Evolutionary conservation across 2,888 invertebrate species (phyloP).

Genomic region (Melanchra persicariae): DNA sequence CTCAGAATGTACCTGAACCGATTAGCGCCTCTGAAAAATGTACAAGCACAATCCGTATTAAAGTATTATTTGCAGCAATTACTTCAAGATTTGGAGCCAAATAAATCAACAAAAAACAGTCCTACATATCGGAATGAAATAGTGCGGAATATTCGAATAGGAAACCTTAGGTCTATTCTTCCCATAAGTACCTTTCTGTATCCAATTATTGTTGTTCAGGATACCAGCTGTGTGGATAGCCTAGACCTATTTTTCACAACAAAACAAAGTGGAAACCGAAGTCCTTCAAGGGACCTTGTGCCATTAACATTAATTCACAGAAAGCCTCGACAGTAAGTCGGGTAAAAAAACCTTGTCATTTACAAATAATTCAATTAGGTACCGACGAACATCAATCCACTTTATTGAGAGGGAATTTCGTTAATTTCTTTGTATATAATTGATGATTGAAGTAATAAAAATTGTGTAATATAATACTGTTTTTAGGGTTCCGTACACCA

Average conservation of each 20-base stretch:
- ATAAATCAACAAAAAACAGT: too few relatives aligned
- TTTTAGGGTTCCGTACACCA: too few relatives aligned
- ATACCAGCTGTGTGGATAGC: background rate
- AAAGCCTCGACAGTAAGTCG: conserved; percentile 22
- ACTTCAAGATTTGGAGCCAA: too few relatives aligned
- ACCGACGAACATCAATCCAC: conserved; percentile 16
- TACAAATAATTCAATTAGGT: conserved; percentile 32
- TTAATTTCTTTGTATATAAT: background rate
- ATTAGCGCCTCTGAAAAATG: background rate
- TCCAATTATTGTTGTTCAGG: background rate
- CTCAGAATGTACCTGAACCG: background rate
- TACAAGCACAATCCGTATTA: background rate
- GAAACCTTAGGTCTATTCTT: background rate
- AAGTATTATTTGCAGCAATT: background rate
- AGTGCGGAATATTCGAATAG: background rate
- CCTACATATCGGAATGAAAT: background rate
- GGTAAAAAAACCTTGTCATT: conserved; percentile 27
- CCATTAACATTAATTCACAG: conserved; percentile 31
- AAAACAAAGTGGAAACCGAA: conserved; percentile 25
- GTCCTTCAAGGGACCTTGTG: conserved; percentile 49
- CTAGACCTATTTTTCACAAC: conserved; percentile 48
- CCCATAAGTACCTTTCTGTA: background rate
- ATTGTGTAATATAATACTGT: too few relatives aligned
- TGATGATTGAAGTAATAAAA: background rate
- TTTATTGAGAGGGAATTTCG: conserved; percentile 7